phyloP scores from a whole-genome alignment of 2,888 invertebrate species.

The Drosophila paracracens region DNA sequence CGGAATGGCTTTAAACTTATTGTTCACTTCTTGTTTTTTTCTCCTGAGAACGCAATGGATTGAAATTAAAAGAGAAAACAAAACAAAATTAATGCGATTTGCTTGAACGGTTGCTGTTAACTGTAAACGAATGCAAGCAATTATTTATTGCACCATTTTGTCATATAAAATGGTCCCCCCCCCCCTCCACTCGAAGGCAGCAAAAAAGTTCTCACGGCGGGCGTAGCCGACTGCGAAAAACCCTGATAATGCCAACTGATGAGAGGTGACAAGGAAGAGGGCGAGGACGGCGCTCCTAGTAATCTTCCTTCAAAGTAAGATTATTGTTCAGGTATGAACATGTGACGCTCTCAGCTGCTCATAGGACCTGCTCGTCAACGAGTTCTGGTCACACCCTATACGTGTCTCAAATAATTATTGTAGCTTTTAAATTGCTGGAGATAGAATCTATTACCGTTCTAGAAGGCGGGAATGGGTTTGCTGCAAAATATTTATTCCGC shows the following conservation, averaged over 20 bases:
- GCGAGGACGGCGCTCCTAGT: too few relatives aligned
- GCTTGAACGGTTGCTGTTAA: slow-evolving; percentile 25
- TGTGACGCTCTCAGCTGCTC: too few relatives aligned
- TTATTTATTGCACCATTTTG: slow-evolving; percentile 6
- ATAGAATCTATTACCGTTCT: neutral
- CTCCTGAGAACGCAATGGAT: slow-evolving; percentile 29
- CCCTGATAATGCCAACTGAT: neutral
- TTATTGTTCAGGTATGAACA: too few relatives aligned
- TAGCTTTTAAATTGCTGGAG: neutral
- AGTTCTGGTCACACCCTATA: too few relatives aligned
- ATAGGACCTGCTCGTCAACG: too few relatives aligned
- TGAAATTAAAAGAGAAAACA: slow-evolving; percentile 38
- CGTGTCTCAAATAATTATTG: too few relatives aligned
- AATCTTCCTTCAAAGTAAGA: neutral
- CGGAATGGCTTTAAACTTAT: slow-evolving; percentile 20
- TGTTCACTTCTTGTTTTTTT: slow-evolving; percentile 23
- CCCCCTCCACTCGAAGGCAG: neutral
- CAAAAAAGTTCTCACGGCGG: neutral
- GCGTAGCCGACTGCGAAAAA: neutral
- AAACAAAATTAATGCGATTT: slow-evolving; percentile 53
- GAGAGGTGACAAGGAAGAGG: too few relatives aligned
- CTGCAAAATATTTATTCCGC: too few relatives aligned
- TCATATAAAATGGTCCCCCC: neutral
- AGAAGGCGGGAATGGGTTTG: too few relatives aligned
- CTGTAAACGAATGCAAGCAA: neutral